A percentile compares a stretch with the other conserved stretches of the same genome.
These are phyloP conservation scores for Lasioglossum vierecki DNA, from an alignment of 2,888 invertebrate species.

Conservation along the genomic window DNA sequence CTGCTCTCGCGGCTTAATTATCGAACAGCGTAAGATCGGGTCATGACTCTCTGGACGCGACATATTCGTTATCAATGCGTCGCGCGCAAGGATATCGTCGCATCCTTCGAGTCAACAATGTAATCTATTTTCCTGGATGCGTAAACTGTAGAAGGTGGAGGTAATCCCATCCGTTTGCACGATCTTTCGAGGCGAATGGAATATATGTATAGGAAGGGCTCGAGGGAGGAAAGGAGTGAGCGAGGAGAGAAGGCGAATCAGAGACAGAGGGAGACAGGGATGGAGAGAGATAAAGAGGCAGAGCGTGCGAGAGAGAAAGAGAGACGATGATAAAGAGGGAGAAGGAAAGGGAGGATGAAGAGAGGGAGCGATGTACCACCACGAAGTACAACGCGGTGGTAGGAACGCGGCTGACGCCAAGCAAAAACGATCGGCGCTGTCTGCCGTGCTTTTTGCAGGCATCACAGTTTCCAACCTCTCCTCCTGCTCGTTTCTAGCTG, in stretches of 20 bases:
- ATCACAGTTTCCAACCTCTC: constrained; percentile 83
- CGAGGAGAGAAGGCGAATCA: constrained; percentile 3
- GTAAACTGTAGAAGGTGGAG: constrained; percentile 57
- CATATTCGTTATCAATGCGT: constrained; percentile 4
- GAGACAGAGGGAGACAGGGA: neutral
- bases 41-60: neutral
- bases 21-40: neutral
- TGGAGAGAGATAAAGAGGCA: neutral
- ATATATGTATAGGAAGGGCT: constrained; percentile 68
- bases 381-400: constrained; percentile 82
- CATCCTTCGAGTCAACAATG: constrained; percentile 39
- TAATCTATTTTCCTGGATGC: constrained; percentile 64
- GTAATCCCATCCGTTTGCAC: constrained; percentile 76
- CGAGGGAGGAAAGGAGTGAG: constrained; percentile 67
- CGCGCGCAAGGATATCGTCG: constrained; percentile 16
- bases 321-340: constrained; percentile 9
- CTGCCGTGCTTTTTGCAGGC: constrained; percentile 84
- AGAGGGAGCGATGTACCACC: constrained; percentile 76
- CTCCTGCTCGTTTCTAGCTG: constrained; percentile 72
- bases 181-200: constrained; percentile 66
- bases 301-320: neutral
- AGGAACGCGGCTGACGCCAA: constrained; percentile 82
- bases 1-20: neutral
- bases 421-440: constrained; percentile 84
- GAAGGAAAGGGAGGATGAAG: constrained; percentile 29